These are phyloP conservation scores for Sesia apiformis DNA, from an alignment of 2,888 invertebrate genomes.

Conservation along the genomic window DNA sequence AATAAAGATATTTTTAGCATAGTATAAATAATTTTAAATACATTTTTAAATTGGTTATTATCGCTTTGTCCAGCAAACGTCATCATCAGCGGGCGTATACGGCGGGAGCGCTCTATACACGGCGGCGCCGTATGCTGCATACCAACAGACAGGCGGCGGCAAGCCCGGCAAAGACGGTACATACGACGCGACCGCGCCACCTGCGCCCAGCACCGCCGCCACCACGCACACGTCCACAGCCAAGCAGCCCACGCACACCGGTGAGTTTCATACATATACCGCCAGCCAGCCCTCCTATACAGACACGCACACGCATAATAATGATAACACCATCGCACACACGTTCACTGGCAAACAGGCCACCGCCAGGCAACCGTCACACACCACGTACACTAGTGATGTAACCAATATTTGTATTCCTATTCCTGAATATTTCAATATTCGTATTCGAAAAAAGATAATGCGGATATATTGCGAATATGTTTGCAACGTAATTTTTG, in stretches of 20 bases:
- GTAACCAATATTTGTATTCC: too few relatives aligned
- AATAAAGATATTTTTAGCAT: too few relatives aligned
- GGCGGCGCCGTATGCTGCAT: slow-evolving; percentile 13
- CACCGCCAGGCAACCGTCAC: too few relatives aligned
- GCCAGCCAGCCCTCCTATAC: too few relatives aligned
- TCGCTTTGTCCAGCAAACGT: slow-evolving; percentile 27
- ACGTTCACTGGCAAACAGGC: slow-evolving; percentile 69
- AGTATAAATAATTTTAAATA: too few relatives aligned
- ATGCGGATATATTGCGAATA: too few relatives aligned
- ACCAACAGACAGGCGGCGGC: not conserved
- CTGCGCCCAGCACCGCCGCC: slow-evolving; percentile 10
- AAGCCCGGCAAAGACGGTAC: not conserved
- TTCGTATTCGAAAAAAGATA: too few relatives aligned
- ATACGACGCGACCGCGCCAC: not conserved
- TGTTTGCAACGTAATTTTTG: too few relatives aligned
- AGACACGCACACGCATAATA: not conserved
- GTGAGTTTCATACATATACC: not conserved
- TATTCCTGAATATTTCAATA: too few relatives aligned
- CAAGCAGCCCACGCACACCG: slow-evolving; percentile 13
- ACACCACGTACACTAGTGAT: too few relatives aligned
- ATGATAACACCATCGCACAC: slow-evolving; percentile 64
- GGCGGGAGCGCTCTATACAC: slow-evolving; percentile 63
- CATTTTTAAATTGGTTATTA: too few relatives aligned
- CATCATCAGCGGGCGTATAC: slow-evolving; percentile 54
- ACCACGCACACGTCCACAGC: slow-evolving; percentile 19